These are phyloP conservation scores for Urophycis tenuis DNA, from an alignment of 2,797 vertebrate species.

Conservation along the genomic window DNA sequence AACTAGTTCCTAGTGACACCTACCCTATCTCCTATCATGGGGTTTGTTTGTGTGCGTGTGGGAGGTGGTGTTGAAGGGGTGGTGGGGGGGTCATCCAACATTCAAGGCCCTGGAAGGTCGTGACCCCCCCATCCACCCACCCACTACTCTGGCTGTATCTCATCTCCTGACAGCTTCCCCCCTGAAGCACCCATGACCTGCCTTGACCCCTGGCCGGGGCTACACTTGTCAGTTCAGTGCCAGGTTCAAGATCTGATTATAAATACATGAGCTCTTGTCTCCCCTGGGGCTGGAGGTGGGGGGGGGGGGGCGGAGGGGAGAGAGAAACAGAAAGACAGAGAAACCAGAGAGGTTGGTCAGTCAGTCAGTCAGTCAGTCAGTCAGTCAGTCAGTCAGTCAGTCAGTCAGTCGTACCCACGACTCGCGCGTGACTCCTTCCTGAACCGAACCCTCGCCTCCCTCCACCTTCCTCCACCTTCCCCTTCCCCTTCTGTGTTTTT, in stretches of 20 bases:
- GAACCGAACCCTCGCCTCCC: not conserved
- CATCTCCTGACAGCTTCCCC: slow-evolving; percentile 38
- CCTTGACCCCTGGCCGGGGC: slow-evolving; percentile 30
- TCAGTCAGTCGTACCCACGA: no score
- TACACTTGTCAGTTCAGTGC: slow-evolving; percentile 34
- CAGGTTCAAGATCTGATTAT: slow-evolving; percentile 9
- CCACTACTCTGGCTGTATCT: not conserved
- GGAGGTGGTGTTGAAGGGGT: no score
- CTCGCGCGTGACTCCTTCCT: slow-evolving; percentile 4
- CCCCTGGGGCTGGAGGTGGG: not conserved
- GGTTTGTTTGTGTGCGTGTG: not conserved
- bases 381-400: no score
- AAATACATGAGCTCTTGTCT: slow-evolving; percentile 22
- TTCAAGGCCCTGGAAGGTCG: slow-evolving; percentile 53
- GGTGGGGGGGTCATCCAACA: slow-evolving; percentile 60
- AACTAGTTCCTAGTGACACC: no score
- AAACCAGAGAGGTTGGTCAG: no score
- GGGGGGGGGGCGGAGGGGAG: no score
- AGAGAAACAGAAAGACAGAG: no score
- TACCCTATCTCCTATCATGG: no score
- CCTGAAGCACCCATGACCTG: slow-evolving; percentile 36
- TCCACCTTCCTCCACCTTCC: no score
- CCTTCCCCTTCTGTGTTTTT: no score
- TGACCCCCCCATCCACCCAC: slow-evolving; percentile 15
- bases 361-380: no score